These are phyloP conservation scores for Drosophila falleni DNA, from an alignment of 2,888 invertebrate species.

Conservation along the genomic window DNA sequence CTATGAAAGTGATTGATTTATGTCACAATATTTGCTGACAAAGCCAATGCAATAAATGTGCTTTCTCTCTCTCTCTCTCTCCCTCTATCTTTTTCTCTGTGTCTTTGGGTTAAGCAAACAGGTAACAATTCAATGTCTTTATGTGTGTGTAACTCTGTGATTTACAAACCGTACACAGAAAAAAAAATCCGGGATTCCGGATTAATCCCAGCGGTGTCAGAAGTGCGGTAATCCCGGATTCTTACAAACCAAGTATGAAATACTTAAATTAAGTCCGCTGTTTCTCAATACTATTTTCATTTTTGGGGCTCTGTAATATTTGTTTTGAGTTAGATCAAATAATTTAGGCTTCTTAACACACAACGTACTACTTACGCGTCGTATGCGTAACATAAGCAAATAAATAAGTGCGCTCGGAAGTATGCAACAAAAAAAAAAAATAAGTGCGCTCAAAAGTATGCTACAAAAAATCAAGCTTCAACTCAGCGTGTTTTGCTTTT, in stretches of 20 bases:
- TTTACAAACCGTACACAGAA: conserved; percentile 43
- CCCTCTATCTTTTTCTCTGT: conserved; percentile 1
- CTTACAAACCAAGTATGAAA: too few relatives aligned
- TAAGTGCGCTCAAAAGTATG: too few relatives aligned
- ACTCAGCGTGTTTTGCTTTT: background rate
- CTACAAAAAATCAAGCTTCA: background rate
- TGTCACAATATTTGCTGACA: conserved; percentile 63
- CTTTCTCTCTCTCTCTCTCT: conserved; percentile 6
- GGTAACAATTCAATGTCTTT: conserved; percentile 28
- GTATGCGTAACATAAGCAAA: conserved; percentile 64
- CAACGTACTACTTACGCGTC: conserved; percentile 51
- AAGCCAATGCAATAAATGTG: conserved; percentile 30
- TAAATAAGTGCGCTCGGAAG: conserved; percentile 64
- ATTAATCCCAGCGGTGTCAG: too few relatives aligned
- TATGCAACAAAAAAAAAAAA: conserved; percentile 50
- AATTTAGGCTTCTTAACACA: too few relatives aligned
- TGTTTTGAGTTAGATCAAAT: too few relatives aligned
- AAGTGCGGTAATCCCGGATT: too few relatives aligned
- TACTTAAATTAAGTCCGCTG: too few relatives aligned
- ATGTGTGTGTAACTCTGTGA: background rate
- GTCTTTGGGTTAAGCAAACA: conserved; percentile 29
- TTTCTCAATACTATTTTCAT: too few relatives aligned
- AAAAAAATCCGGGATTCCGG: too few relatives aligned
- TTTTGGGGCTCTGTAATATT: too few relatives aligned
- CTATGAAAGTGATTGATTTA: conserved; percentile 63